Evolutionary conservation across 2,797 vertebrate genomes (phyloP).

Genomic region (Acrossocheilus wenchowensis): DNA sequence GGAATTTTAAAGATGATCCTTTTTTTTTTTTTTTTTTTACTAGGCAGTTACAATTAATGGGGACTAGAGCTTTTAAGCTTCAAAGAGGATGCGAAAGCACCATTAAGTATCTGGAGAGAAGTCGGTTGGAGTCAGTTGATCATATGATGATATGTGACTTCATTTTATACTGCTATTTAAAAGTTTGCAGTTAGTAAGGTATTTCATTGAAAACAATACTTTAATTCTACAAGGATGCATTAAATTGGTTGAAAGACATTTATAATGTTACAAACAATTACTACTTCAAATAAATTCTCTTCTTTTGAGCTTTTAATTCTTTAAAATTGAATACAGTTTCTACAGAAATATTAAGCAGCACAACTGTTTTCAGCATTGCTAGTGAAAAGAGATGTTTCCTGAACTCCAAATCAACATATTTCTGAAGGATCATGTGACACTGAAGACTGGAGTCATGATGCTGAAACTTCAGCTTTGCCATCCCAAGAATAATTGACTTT

Average conservation of each 20-base stretch:
- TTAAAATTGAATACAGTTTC: background rate
- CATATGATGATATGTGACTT: background rate
- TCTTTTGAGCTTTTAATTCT: background rate
- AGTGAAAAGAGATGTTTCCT: background rate
- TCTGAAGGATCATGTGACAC: background rate
- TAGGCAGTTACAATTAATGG: background rate
- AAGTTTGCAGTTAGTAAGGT: background rate
- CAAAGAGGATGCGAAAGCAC: background rate
- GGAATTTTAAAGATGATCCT: background rate
- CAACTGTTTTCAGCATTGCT: background rate
- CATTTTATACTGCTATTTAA: background rate
- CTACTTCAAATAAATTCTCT: background rate
- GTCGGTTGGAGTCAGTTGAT: background rate
- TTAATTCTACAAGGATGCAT: background rate
- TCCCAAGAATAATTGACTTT: too few species aligned
- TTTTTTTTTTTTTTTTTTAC: background rate
- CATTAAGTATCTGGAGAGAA: background rate
- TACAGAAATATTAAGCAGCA: background rate
- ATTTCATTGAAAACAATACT: background rate
- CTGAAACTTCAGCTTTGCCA: too few species aligned
- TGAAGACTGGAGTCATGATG: background rate
- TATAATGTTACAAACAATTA: background rate
- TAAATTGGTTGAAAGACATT: background rate
- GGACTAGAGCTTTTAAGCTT: background rate
- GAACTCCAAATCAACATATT: background rate